Evolutionary conservation across 1,140 invertebrate genomes (phyloP), one percentile per base, ranked within the genome.

Genomic region (Musca vetustissima): DNA sequence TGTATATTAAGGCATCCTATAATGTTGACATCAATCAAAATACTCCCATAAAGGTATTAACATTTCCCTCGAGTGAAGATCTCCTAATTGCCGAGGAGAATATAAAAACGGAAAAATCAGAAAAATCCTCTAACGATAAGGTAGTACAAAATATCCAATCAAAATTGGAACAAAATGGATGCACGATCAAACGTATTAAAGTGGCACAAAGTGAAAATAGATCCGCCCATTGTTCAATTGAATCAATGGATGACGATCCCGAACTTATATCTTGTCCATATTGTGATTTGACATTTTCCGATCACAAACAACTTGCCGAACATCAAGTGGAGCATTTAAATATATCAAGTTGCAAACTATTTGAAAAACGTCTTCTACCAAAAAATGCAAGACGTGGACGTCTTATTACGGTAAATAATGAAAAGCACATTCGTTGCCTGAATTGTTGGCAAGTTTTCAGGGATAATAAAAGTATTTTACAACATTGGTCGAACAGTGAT

Each of bases 281-380:
- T 43, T 70, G 69, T 28, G 13, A 43, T 9, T 22, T 19, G 8
- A 43, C n/a, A 52, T 1, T 67, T 67, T 49, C 21, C 61, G 4
- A 49, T 48, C 17, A 0, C 47, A 11, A 57, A 68, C 9, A 36
- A 15, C 50, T 71, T 9, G 70, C 70, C 14, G 25, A 43, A 14
- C 72, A 73, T 71, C 70, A 73, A 49, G n/a, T 68, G n/a, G 28
- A 50, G 11, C 72, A 73, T 70, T 32, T 73, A n/a, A 21, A 43
- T n/a, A 2, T 73, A 1, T 14, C 14, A n/a, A 48, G 19, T 7
- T 25, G 14, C 14, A 59, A 64, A 55, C 28, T 69, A 17, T 72
- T 68, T 22, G 19, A 68, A 15, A 66, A 59, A 57, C 68, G 55
- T 47, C 49, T 21, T 11, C 49, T 70, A 43, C 19, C 21, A 6